phyloP scores from a whole-genome alignment of 2,797 vertebrate species.

The Podarcis lilfordi region DNA sequence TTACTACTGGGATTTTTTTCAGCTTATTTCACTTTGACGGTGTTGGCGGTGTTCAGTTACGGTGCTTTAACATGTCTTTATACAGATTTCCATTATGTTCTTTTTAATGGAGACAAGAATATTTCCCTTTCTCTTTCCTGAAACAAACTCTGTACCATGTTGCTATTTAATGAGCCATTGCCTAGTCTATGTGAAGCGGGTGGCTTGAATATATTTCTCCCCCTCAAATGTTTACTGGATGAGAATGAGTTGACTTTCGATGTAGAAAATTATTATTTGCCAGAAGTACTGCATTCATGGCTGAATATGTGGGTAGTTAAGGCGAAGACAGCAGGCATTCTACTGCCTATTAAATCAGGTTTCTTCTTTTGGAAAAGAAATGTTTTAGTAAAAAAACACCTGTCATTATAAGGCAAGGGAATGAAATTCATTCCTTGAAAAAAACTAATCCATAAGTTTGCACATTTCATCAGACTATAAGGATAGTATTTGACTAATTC shows the following conservation, averaged over 20 bases:
- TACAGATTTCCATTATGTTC: not conserved
- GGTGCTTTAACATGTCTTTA: not conserved
- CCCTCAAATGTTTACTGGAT: not conserved
- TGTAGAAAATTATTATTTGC: not conserved
- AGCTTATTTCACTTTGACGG: no score
- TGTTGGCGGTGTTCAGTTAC: fast-evolving
- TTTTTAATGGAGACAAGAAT: slow-evolving; percentile 24
- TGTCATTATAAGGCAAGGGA: not conserved
- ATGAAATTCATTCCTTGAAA: no score
- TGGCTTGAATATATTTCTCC: not conserved
- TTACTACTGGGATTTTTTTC: no score
- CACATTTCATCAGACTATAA: no score
- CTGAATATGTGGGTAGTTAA: not conserved
- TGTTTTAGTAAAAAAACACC: not conserved
- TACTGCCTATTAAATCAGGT: no score
- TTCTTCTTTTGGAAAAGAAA: not conserved
- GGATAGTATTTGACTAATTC: no score
- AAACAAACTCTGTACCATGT: not conserved
- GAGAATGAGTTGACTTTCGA: not conserved
- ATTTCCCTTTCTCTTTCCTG: fast-evolving
- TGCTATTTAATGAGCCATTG: slow-evolving; percentile 14
- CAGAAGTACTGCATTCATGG: not conserved
- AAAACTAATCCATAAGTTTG: no score
- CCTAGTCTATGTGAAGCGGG: not conserved
- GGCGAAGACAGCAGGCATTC: not conserved